A percentile compares a stretch with the other conserved stretches of the same genome.
Evolutionary conservation across 1,140 invertebrate species (phyloP).

Genomic region (Philopotamus ludificatus): DNA sequence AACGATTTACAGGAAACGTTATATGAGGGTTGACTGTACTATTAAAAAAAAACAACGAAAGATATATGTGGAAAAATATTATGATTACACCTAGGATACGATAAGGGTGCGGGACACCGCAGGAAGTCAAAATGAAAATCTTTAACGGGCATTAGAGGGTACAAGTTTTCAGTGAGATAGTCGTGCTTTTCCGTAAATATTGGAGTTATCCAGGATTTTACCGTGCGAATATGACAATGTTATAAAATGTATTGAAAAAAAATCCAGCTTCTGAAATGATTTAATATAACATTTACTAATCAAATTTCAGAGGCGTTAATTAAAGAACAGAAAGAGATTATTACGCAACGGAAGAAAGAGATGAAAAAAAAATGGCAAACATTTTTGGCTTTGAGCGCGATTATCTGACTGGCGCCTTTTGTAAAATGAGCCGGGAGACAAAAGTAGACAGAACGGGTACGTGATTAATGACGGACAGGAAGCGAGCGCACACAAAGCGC

Average conservation of each 20-base stretch:
- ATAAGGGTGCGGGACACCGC: too few species aligned
- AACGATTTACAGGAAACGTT: too few species aligned
- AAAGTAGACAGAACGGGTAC: conserved; percentile 7
- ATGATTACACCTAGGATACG: too few species aligned
- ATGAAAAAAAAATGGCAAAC: too few species aligned
- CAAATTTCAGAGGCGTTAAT: background rate
- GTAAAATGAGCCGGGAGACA: conserved; percentile 6
- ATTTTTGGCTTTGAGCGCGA: background rate
- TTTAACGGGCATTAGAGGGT: too few species aligned
- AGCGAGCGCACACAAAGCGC: conserved; percentile 9
- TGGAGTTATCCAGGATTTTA: conserved; percentile 3
- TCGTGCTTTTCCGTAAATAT: conserved; percentile 1
- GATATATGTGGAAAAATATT: too few species aligned
- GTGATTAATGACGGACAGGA: conserved; percentile 27
- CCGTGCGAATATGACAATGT: background rate
- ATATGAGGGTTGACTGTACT: too few species aligned
- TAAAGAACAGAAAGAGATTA: too few species aligned
- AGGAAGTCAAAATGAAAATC: too few species aligned
- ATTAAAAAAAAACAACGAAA: too few species aligned
- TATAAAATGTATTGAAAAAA: background rate
- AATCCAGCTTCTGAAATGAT: background rate
- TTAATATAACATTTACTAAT: background rate
- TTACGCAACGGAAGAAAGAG: conserved; percentile 4
- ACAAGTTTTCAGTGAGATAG: background rate
- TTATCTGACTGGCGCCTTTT: background rate